phyloP scores from a whole-genome alignment of 92 coral and sea anemone species.

The Muricea muricata region DNA sequence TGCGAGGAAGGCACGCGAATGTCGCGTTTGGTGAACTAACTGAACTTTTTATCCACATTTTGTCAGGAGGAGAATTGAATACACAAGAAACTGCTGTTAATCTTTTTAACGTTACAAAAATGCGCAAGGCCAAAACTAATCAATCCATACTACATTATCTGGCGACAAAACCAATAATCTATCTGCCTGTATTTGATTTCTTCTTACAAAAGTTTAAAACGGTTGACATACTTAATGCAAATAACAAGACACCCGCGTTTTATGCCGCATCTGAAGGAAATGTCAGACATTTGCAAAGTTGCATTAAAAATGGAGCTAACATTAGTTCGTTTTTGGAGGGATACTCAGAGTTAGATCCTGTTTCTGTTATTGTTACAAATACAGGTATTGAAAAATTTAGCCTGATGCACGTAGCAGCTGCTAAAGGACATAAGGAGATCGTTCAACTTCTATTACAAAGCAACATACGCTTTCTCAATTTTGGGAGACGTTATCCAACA shows the following conservation, averaged over 20 bases:
- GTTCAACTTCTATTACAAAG: slow-evolving; percentile 45
- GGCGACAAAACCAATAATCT: too few species aligned
- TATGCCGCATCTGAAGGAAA: slow-evolving; percentile 69
- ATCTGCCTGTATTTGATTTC: slow-evolving; percentile 38
- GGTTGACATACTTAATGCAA: too few species aligned
- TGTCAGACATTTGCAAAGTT: slow-evolving; percentile 53
- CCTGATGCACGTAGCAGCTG: slow-evolving; percentile 68
- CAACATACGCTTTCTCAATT: slow-evolving; percentile 23
- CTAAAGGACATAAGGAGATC: slow-evolving; percentile 54
- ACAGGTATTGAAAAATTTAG: slow-evolving; percentile 64
- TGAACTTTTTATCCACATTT: slow-evolving; percentile 49
- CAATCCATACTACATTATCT: slow-evolving; percentile 62
- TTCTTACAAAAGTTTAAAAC: slow-evolving; percentile 55
- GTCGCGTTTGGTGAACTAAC: not conserved
- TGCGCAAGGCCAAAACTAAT: slow-evolving; percentile 20
- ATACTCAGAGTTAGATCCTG: slow-evolving; percentile 1
- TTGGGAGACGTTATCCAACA: slow-evolving; percentile 38
- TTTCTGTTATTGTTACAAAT: slow-evolving; percentile 34
- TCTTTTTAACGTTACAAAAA: slow-evolving; percentile 35
- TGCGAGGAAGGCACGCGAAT: not conserved
- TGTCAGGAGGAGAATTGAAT: slow-evolving; percentile 24
- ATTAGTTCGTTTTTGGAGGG: slow-evolving; percentile 35
- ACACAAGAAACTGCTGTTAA: not conserved
- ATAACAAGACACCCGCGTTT: too few species aligned
- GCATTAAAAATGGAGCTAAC: slow-evolving; percentile 64